Conservation (phyloP, 1,140 invertebrate genomes). For the Drosophila nasuta region DNA sequence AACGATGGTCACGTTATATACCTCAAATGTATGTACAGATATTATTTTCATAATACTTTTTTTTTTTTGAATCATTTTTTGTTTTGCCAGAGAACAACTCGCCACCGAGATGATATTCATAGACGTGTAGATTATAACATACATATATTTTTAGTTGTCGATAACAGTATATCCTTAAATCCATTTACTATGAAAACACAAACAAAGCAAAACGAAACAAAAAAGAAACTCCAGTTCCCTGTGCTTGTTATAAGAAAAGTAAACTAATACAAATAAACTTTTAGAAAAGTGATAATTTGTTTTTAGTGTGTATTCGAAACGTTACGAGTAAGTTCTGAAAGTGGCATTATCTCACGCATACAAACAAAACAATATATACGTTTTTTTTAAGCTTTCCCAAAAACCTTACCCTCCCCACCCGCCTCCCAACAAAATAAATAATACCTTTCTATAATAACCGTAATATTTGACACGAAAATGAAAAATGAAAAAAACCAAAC, state of each 20-base stretch:
- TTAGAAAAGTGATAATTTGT: slow-evolving; percentile 69
- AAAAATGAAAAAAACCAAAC: slow-evolving; percentile 6
- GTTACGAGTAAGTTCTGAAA: slow-evolving; percentile 13
- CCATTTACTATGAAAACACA: slow-evolving; percentile 34
- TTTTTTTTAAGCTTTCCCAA: slow-evolving; percentile 28
- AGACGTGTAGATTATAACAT: slow-evolving; percentile 50
- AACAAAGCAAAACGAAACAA: slow-evolving; percentile 40
- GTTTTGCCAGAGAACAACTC: slow-evolving; percentile 74
- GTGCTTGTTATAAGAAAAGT: slow-evolving; percentile 75
- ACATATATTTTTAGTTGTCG: slow-evolving; percentile 56
- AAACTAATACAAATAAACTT: slow-evolving; percentile 71
- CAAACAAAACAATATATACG: neutral
- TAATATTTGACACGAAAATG: slow-evolving; percentile 17
- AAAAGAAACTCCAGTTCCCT: slow-evolving; percentile 62
- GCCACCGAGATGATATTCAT: slow-evolving; percentile 79
- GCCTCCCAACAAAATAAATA: neutral
- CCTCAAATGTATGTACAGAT: slow-evolving; percentile 53
- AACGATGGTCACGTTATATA: slow-evolving; percentile 51
- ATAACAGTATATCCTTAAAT: slow-evolving; percentile 47
- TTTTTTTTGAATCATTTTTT: slow-evolving; percentile 20
- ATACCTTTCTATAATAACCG: slow-evolving; percentile 18
- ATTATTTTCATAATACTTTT: slow-evolving; percentile 36
- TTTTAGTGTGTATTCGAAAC: slow-evolving; percentile 41
- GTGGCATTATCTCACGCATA: slow-evolving; percentile 9
- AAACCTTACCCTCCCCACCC: neutral